Base-by-base conservation (phyloP, 1,140 invertebrate species). In the Leucophenga varia region DNA sequence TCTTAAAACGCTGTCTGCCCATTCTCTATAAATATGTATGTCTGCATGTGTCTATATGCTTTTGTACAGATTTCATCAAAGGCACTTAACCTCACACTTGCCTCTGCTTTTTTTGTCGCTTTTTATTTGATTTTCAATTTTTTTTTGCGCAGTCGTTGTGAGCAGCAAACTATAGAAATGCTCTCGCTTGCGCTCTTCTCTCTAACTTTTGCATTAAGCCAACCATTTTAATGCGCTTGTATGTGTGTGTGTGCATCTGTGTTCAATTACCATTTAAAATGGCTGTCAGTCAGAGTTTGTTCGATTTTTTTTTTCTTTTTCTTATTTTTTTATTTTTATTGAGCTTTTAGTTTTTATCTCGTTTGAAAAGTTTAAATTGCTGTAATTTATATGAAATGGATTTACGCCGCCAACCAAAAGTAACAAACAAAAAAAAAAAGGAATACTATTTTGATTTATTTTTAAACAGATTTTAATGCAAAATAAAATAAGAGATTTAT, bases 251-350 rank as follows among this genome's bases (percentile, higher is more conserved):
- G 46, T 30, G 35, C 46, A 60, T 50, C 49, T 50, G 55, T 38
- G 47, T 49, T 18, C 37, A 67, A 61, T 70, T 65, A 67, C 67
- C 67, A 67, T 70, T 67, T 65, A 70, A 70, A 70, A 70, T 70
- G 65, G 65, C 67, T 70, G 65, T 70, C 65, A 60, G 65, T 63
- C 59, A 54, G n/a, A n/a, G 63, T 51, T 25, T 57, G 59, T 41
- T 49, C 63, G 54, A 68, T 67, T 68, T 54, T 53, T 49, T 48
- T n/a, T n/a, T n/a, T n/a, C n/a, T n/a, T n/a, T n/a, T n/a, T n/a
- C n/a, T n/a, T n/a, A n/a, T n/a, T n/a, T n/a, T n/a, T n/a, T n/a
- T n/a, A n/a, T n/a, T 68, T 60, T 68, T 67, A 68, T 68, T 67
- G 64, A 68, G 64, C 64, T 63, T 60, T 63, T 64, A 67, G 64